Conservation (phyloP, 37 sponge, comb jelly and placozoan genomes). For the Beroe ovata region DNA sequence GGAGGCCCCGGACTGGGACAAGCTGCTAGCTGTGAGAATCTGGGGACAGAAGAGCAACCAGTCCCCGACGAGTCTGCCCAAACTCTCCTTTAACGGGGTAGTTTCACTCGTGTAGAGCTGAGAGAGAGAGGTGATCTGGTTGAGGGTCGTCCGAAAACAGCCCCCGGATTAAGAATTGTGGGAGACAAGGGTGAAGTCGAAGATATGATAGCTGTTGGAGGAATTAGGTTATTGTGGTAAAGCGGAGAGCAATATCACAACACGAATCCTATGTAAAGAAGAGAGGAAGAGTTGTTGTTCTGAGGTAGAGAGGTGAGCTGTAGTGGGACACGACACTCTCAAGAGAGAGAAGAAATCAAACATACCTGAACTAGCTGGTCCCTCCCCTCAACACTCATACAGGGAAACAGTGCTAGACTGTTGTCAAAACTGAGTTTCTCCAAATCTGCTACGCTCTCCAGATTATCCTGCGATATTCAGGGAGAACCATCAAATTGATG, state of each 20-base stretch:
- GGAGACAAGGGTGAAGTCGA: no score
- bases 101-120: constrained; percentile 8
- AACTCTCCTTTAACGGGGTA: background rate
- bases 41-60: constrained; percentile 58
- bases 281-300: no score
- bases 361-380: background rate
- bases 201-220: no score
- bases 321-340: background rate
- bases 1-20: background rate
- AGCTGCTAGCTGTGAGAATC: background rate
- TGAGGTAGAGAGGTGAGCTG: no score
- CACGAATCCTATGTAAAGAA: no score
- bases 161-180: no score
- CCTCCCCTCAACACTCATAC: background rate
- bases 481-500: background rate
- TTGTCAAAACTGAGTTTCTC: background rate
- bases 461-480: background rate
- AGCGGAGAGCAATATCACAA: no score
- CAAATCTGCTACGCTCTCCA: background rate
- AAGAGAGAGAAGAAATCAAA: background rate
- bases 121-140: no score
- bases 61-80: background rate
- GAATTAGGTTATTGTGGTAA: no score
- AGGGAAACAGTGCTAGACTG: background rate
- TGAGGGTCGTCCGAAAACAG: no score